A percentile compares a stretch with the other conserved stretches of the same genome.
phyloP scores from a whole-genome alignment of 2,113 vertebrate species.

The Mola mola region DNA sequence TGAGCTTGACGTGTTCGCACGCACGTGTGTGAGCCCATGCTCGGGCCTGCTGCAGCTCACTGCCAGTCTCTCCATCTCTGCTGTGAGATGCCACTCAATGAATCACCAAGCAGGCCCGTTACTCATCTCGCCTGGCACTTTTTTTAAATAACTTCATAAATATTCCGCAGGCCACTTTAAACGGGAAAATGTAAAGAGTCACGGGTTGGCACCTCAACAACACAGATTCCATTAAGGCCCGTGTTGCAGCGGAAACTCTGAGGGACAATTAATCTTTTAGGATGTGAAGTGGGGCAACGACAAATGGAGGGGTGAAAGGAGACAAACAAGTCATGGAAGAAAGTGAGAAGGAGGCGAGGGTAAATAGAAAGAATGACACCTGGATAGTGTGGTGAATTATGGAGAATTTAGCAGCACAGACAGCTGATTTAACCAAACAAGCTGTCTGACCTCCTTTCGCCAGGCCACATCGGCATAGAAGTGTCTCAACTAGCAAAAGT shows the following conservation, averaged over 20 bases:
- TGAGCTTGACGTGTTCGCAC: too few relatives aligned
- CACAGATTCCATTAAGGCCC: slow-evolving; percentile 70
- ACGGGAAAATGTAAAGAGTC: slow-evolving; percentile 27
- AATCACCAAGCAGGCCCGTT: slow-evolving; percentile 70
- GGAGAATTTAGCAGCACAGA: slow-evolving; percentile 28
- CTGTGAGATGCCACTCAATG: slow-evolving; percentile 47
- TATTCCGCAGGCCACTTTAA: slow-evolving; percentile 67
- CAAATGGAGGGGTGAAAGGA: slow-evolving; percentile 19
- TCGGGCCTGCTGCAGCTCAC: slow-evolving; percentile 25
- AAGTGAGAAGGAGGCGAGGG: not conserved
- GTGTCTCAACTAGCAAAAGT: slow-evolving; percentile 18
- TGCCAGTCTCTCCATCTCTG: too few relatives aligned
- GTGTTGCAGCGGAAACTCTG: slow-evolving; percentile 58
- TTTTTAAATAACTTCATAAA: slow-evolving; percentile 75
- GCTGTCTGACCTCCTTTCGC: slow-evolving; percentile 2
- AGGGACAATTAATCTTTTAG: slow-evolving; percentile 77
- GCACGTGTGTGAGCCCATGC: slow-evolving; percentile 2
- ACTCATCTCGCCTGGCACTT: slow-evolving; percentile 50
- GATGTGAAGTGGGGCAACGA: slow-evolving; percentile 29
- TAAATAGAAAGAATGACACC: slow-evolving; percentile 49
- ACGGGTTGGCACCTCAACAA: slow-evolving; percentile 44
- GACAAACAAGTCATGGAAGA: slow-evolving; percentile 50
- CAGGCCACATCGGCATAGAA: slow-evolving; percentile 29
- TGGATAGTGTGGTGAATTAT: slow-evolving; percentile 62
- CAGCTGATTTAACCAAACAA: slow-evolving; percentile 38